Evolutionary conservation across 2,888 invertebrate species (phyloP), one percentile per base, ranked within the genome.

Genomic region (Charanyca ferruginea): DNA sequence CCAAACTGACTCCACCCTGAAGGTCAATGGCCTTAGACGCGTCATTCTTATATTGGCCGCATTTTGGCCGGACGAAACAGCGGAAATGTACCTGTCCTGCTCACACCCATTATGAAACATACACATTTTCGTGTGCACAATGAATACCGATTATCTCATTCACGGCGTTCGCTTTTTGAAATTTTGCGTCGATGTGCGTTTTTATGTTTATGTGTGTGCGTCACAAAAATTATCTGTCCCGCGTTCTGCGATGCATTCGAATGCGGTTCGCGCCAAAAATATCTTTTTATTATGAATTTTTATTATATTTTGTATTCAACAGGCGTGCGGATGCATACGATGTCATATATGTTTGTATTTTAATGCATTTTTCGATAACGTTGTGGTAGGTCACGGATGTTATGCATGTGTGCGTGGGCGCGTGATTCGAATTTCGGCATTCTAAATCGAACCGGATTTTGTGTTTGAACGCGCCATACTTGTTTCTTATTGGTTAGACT

Each of bases 1-100:
- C 81, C 60, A 85, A 86, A 86, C 80, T 81, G 84, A 84, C 82
- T 87, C 78, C 73, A 88, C 87, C 85, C 87, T 85, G 87, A 70
- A 90, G 91, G 94, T 93, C 93, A 88, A 90, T 78, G 92, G 90
- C 93, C 94, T 91, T 91, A 91, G 87, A 90, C 91, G 90, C 93
- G 93, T 95, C 94, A 95, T 94, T 94, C 95, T 95, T 94, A 93
- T 94, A 94, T 94, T 91, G 93, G 94, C 90, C 90, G 93, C 94
- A 94, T 93, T 95, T 95, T 91, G 95, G 95, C 88, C 87, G 86
- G 79, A 88, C 88, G 91, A 90, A 94, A 92, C 90, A 84, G 87
- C 86, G 86, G 85, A 90, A 88, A 82, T 90, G 83, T 83, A 80
- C 74, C 87, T 76, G 76, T 94, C 94, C 73, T 88, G 57, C 69